Conservation (phyloP, 2,113 vertebrate genomes). For the Sterrhoptilus dennistouni region DNA sequence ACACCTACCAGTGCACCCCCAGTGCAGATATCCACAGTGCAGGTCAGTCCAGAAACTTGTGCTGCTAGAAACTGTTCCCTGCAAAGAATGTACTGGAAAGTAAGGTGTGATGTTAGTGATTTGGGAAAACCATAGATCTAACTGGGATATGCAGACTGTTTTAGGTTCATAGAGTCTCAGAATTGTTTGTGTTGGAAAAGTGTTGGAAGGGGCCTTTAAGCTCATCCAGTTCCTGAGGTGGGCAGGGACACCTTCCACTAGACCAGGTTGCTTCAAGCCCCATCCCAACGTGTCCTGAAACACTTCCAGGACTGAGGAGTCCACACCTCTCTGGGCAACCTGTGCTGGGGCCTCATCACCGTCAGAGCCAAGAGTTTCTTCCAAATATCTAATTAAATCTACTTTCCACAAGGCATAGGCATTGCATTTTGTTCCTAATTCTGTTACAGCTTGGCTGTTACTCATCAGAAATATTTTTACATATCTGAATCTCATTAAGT, state of each 20-base stretch:
- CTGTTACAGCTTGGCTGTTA: background rate
- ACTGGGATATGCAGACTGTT: background rate
- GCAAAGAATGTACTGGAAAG: background rate
- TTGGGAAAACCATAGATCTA: background rate
- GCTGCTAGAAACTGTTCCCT: background rate
- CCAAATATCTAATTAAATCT: background rate
- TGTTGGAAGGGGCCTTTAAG: background rate
- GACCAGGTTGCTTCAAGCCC: background rate
- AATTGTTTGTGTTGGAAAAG: background rate
- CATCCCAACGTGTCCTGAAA: background rate
- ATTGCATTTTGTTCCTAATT: background rate
- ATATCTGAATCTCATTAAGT: background rate
- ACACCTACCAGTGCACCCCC: constrained; percentile 88
- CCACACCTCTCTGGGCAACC: background rate
- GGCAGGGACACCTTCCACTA: background rate
- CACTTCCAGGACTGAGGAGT: background rate
- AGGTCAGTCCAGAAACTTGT: constrained; percentile 74
- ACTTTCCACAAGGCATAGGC: background rate
- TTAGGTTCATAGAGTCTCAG: background rate
- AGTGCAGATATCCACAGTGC: constrained; percentile 89
- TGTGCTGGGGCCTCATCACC: background rate
- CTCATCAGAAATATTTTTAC: constrained; percentile 7
- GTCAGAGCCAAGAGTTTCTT: background rate
- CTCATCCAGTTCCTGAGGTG: background rate
- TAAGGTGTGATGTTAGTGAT: background rate